These are phyloP conservation scores for Macaria liturata DNA, from an alignment of 2,888 invertebrate species.

Conservation along the genomic window DNA sequence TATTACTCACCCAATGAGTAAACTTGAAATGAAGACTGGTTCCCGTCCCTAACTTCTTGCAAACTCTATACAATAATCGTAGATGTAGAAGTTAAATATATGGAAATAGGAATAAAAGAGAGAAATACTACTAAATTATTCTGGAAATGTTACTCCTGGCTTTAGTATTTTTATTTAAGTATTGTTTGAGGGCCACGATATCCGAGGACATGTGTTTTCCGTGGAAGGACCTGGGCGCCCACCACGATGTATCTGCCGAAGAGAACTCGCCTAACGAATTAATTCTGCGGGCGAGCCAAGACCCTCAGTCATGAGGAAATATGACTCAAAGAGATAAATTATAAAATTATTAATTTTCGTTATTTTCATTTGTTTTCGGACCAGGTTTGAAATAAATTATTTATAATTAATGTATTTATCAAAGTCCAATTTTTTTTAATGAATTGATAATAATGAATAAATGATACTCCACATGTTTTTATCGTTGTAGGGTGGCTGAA, in stretches of 20 bases:
- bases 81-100: neutral
- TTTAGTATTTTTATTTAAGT: neutral
- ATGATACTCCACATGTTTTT: neutral
- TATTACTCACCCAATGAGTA: conserved; percentile 35
- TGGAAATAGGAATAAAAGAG: too few species aligned
- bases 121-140: too few species aligned
- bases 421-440: neutral
- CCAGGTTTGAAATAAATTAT: neutral
- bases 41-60: conserved; percentile 29
- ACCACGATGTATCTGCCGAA: too few species aligned
- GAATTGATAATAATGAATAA: too few species aligned
- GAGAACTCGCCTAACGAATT: too few species aligned
- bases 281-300: too few species aligned
- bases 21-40: conserved; percentile 36
- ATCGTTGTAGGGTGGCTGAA: too few species aligned
- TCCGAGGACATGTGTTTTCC: too few species aligned
- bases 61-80: conserved; percentile 27
- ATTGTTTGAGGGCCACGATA: too few species aligned
- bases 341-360: neutral
- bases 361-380: neutral
- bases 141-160: too few species aligned
- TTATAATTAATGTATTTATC: neutral
- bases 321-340: neutral
- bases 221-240: too few species aligned
- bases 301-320: too few species aligned